A percentile compares a stretch with the other conserved stretches of the same genome.
phyloP scores from a whole-genome alignment of 2,888 invertebrate species.

The Hylaea fasciaria region DNA sequence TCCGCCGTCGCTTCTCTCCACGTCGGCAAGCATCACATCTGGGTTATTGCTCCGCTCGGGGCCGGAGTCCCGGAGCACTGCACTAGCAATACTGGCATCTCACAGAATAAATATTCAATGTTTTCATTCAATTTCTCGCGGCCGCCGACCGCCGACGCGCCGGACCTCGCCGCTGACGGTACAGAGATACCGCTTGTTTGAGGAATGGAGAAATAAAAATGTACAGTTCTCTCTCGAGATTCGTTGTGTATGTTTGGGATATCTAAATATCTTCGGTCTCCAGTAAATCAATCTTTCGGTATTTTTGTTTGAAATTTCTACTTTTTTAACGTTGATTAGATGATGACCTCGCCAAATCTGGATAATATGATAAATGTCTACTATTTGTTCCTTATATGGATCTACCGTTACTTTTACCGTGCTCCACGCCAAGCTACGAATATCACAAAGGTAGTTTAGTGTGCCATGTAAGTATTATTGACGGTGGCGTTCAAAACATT shows the following conservation, averaged over 20 bases:
- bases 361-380: too few relatives aligned
- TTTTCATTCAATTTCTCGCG: constrained; percentile 79
- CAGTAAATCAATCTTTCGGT: neutral
- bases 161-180: constrained; percentile 49
- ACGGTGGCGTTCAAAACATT: too few relatives aligned
- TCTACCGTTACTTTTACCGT: too few relatives aligned
- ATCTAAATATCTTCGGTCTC: neutral
- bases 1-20: neutral
- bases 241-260: neutral
- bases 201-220: constrained; percentile 34
- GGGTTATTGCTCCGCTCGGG: constrained; percentile 39
- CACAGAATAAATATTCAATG: constrained; percentile 81
- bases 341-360: too few relatives aligned
- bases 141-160: constrained; percentile 36
- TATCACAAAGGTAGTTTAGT: too few relatives aligned
- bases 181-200: constrained; percentile 52
- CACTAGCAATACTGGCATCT: constrained; percentile 64
- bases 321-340: too few relatives aligned
- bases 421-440: too few relatives aligned
- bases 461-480: too few relatives aligned
- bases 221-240: neutral
- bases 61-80: constrained; percentile 46
- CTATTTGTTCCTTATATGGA: too few relatives aligned
- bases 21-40: constrained; percentile 16
- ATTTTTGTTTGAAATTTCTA: too few relatives aligned